These are phyloP conservation scores for Noctua fimbriata DNA, from an alignment of 2,888 invertebrate species.

Conservation along the genomic window DNA sequence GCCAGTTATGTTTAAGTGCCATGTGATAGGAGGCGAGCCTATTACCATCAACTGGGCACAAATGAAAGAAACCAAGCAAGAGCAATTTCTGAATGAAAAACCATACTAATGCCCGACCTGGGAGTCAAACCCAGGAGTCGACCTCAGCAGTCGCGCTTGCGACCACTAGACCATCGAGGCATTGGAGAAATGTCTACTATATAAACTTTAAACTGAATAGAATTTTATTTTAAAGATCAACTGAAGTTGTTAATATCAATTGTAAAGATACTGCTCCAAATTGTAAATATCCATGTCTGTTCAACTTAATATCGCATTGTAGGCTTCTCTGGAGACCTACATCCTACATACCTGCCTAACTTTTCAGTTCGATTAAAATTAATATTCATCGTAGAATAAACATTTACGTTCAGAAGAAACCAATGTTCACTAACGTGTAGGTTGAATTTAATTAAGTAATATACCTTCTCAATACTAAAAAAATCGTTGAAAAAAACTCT, in stretches of 20 bases:
- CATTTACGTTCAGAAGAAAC: neutral
- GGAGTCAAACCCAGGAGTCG: no score
- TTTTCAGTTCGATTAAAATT: neutral
- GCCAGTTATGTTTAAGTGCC: no score
- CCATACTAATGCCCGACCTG: no score
- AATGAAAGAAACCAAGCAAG: no score
- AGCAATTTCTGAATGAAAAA: no score
- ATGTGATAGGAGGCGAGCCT: no score
- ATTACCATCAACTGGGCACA: no score
- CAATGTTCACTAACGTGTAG: neutral
- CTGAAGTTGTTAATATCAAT: neutral
- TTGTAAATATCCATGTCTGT: neutral
- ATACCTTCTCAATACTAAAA: slow-evolving; percentile 14
- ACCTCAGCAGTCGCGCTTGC: no score
- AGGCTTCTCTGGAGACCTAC: neutral
- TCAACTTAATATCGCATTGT: neutral
- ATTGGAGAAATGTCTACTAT: neutral
- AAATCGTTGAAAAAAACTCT: neutral
- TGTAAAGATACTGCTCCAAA: neutral
- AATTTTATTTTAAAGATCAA: no score
- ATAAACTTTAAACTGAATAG: neutral
- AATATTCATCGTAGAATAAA: neutral
- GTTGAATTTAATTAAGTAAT: slow-evolving; percentile 7
- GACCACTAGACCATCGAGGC: no score
- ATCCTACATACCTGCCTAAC: neutral